These are phyloP conservation scores for Hermaeophaga mercurialis DNA, from an alignment of 2,888 invertebrate species.

Conservation along the genomic window DNA sequence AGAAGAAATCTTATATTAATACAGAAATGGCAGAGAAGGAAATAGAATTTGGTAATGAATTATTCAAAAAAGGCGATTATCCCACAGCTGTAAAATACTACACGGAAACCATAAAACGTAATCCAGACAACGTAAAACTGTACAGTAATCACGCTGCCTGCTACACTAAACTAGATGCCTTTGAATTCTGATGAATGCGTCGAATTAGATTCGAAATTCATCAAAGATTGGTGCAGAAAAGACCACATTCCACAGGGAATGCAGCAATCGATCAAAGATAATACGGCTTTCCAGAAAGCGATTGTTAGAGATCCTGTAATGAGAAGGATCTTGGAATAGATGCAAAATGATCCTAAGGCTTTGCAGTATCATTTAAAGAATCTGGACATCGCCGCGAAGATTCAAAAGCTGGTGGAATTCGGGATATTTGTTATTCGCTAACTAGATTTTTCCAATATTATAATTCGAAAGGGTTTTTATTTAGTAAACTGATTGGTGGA, in stretches of 20 bases:
- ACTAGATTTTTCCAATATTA: too few species aligned
- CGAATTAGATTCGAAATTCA: constrained; percentile 92
- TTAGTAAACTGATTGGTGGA: too few species aligned
- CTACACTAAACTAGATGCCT: constrained; percentile 97
- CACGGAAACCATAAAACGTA: constrained; percentile 92
- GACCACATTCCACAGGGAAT: constrained; percentile 93
- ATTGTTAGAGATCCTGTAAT: constrained; percentile 98
- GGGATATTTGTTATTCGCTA: constrained; percentile 96
- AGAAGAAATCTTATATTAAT: constrained; percentile 87
- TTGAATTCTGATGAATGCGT: constrained; percentile 97
- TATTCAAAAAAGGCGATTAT: constrained; percentile 94
- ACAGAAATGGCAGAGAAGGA: constrained; percentile 92
- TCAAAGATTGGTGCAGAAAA: constrained; percentile 98
- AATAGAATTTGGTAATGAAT: constrained; percentile 88
- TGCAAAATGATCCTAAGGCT: constrained; percentile 96
- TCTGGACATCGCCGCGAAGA: constrained; percentile 94
- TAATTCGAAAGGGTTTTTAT: too few species aligned
- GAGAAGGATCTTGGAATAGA: constrained; percentile 97
- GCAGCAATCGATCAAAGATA: constrained; percentile 94
- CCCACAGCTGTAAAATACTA: constrained; percentile 96
- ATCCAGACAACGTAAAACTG: constrained; percentile 95
- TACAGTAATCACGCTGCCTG: constrained; percentile 99
- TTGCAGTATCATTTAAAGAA: constrained; percentile 94
- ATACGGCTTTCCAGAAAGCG: constrained; percentile 91
- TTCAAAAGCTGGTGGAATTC: constrained; percentile 94